phyloP scores from a whole-genome alignment of 2,113 vertebrate species.

The Zapornia atra region DNA sequence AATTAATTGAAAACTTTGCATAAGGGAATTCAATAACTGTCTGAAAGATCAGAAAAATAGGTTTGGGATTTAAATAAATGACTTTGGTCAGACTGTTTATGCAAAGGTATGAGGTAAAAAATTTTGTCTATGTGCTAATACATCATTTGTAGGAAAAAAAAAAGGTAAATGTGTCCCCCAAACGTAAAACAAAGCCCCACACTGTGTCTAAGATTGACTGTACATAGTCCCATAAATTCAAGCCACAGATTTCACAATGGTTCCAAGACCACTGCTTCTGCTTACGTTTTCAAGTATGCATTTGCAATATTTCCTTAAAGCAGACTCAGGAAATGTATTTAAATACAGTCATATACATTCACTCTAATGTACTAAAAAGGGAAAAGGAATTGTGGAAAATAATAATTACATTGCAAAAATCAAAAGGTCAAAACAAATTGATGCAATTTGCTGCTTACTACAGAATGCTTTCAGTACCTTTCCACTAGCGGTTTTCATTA shows the following conservation, averaged over 20 bases:
- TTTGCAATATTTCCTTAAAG: neutral
- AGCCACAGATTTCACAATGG: neutral
- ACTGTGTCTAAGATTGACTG: neutral
- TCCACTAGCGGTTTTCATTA: conserved; percentile 97
- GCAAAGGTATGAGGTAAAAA: neutral
- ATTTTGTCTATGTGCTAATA: neutral
- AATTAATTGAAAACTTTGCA: neutral
- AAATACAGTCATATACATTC: neutral
- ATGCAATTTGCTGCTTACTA: neutral
- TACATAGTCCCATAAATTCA: neutral
- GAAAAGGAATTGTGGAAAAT: neutral
- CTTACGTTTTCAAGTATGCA: neutral
- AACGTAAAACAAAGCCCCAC: neutral
- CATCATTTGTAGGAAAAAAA: neutral
- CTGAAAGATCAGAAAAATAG: neutral
- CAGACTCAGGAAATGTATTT: neutral
- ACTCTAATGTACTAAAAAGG: neutral
- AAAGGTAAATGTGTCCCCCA: neutral
- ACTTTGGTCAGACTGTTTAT: neutral
- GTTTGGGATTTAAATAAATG: neutral
- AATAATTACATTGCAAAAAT: neutral
- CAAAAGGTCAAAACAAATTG: neutral
- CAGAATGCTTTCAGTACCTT: conserved; percentile 82
- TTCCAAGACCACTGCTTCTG: neutral
- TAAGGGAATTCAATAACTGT: neutral